Percentiles rank a stretch among this genome's conserved stretches.
Conservation (phyloP, 1,140 invertebrate genomes). For the Pollicipes pollicipes region DNA sequence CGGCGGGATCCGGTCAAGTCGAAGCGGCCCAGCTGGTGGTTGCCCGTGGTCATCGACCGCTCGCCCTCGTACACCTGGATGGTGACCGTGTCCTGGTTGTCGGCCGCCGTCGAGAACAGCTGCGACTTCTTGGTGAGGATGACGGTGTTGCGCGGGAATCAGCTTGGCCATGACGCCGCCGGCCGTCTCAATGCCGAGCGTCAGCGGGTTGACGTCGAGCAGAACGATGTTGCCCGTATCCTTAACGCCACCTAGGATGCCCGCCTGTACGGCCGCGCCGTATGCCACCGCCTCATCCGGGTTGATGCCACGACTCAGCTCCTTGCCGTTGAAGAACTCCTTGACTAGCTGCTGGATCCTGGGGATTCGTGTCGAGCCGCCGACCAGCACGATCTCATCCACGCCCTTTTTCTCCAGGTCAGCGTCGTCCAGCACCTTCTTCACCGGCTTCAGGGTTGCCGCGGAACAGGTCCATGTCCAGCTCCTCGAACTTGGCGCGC, state of each 20-base stretch:
- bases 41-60: conserved; percentile 98
- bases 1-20: conserved; percentile 96
- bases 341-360: background rate
- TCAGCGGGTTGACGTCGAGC: conserved; percentile 93
- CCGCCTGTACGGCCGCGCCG: conserved; percentile 84
- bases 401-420: background rate
- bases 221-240: conserved; percentile 91
- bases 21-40: conserved; percentile 93
- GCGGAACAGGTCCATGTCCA: conserved; percentile 33
- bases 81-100: conserved; percentile 97
- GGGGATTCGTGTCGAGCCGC: background rate
- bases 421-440: background rate
- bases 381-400: background rate
- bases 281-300: conserved; percentile 96
- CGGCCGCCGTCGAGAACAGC: conserved; percentile 96
- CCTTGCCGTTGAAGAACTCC: conserved; percentile 3
- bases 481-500: conserved; percentile 24
- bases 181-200: conserved; percentile 97
- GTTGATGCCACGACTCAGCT: conserved; percentile 88
- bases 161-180: conserved; percentile 99
- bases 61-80: conserved; percentile 97
- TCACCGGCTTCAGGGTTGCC: background rate
- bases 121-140: conserved; percentile 99
- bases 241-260: conserved; percentile 56
- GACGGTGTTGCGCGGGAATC: conserved; percentile 73